These are phyloP conservation scores for Otolemur garnettii DNA, from an alignment of 2,113 vertebrate species.

Conservation along the genomic window DNA sequence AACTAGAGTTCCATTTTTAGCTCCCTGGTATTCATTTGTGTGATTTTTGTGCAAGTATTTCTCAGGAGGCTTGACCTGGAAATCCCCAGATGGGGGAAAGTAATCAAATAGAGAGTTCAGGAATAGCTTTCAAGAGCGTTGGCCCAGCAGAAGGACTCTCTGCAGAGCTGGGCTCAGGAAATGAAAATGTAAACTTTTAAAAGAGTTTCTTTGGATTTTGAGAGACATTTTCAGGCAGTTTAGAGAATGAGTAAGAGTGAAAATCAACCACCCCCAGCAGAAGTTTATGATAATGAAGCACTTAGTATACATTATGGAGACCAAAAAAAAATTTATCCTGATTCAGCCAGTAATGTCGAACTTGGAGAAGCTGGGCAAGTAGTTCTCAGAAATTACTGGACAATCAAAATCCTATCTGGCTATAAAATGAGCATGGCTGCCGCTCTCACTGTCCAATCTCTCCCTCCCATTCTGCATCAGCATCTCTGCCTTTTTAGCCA, in stretches of 20 bases:
- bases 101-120: background rate
- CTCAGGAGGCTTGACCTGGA: background rate
- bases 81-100: background rate
- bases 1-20: background rate
- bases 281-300: conserved; percentile 65
- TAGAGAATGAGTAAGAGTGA: conserved; percentile 17
- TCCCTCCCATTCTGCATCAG: background rate
- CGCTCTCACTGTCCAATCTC: rapidly evolving
- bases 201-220: background rate
- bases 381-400: conserved; percentile 54
- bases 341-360: conserved; percentile 15
- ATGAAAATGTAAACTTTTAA: background rate
- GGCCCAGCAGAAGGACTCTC: background rate
- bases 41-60: background rate
- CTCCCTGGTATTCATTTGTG: background rate
- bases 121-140: background rate
- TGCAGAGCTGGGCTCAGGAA: background rate
- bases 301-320: background rate
- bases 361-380: conserved; percentile 42
- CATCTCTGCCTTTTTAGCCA: background rate
- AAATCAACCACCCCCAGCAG: conserved; percentile 19
- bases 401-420: conserved; percentile 45
- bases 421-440: background rate
- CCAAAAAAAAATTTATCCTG: background rate
- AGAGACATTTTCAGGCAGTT: conserved; percentile 42